Base-by-base conservation (phyloP, 2,113 vertebrate species). In the Lutjanus erythropterus region DNA sequence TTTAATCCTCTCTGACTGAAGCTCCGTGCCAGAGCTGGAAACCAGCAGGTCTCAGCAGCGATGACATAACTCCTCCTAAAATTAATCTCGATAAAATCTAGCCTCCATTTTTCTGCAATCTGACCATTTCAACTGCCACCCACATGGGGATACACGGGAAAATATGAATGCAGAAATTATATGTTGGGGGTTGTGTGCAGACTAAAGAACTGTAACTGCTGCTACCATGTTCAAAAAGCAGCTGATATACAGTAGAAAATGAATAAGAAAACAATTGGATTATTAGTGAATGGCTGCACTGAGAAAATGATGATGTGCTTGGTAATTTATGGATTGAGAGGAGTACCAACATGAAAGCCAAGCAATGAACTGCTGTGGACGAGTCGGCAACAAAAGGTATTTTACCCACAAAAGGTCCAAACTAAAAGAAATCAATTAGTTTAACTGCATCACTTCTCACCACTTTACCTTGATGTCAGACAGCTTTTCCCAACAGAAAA, bases 21-120 rank as follows among this genome's bases (percentile, higher is more conserved):
- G 71, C 65, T 67, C 25, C 0, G 6, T 50, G 50, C 42, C 42
- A 73, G 55, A 77, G 33, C 75, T 49, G 44, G 65, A 82, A 80
- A 78, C 7, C 81, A 53, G 85, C 67, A 70, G 72, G 80, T 81
- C 70, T 86, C 84, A 42, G 67, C 70, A 78, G 61, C 1, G 19
- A 85, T 91, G 78, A 90, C 79, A 55, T 87, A 90, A 91, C 75
- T 37, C 49, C 31, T 56, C 29, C 33, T 39, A 75, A 83, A 91
- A 75, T 80, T 88, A 88, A 91, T 85, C 75, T 68, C 47, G 15
- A 56, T 81, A 78, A 88, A 88, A 88, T 83, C 60, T 46, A 78
- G 25, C 71, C 55, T 77, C 77, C 85, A 80, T 80, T 71, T 46
- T 69, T 55, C 47, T 35, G 39, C 33, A 52, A 55, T 74, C 53